phyloP scores from a whole-genome alignment of 2,888 invertebrate species.

The Clitarchus hookeri region DNA sequence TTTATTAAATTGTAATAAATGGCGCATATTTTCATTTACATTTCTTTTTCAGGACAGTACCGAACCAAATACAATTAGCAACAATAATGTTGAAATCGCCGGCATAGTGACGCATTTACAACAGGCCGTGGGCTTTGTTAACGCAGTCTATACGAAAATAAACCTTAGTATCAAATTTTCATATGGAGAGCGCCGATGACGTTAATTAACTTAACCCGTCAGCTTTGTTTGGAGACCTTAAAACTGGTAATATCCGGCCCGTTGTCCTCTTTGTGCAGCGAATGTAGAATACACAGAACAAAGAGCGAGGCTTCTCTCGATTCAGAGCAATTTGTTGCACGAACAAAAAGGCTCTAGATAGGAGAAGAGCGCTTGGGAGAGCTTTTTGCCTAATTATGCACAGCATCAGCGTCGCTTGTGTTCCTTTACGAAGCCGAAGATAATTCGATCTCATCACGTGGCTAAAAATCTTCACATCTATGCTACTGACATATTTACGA shows the following conservation, averaged over 20 bases:
- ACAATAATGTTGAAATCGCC: no score
- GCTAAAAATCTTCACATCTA: no score
- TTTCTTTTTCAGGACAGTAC: no score
- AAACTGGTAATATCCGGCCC: background rate
- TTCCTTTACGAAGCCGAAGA: background rate
- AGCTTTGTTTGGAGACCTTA: background rate
- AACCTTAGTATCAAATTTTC: background rate
- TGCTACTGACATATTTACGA: no score
- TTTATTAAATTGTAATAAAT: no score
- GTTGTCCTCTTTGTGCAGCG: background rate
- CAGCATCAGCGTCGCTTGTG: background rate
- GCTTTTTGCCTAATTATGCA: background rate
- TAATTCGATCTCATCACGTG: no score
- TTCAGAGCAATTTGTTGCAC: background rate
- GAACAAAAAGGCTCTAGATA: background rate
- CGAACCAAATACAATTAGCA: no score
- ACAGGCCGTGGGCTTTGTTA: background rate
- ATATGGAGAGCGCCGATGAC: background rate
- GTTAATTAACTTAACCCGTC: background rate
- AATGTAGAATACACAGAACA: background rate
- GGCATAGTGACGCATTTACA: background rate
- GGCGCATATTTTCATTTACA: no score
- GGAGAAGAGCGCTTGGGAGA: background rate
- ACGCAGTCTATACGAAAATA: background rate
- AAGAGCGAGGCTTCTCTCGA: background rate